These are phyloP conservation scores for Ypsolopha sequella DNA, from an alignment of 2,888 invertebrate genomes.

Conservation along the genomic window DNA sequence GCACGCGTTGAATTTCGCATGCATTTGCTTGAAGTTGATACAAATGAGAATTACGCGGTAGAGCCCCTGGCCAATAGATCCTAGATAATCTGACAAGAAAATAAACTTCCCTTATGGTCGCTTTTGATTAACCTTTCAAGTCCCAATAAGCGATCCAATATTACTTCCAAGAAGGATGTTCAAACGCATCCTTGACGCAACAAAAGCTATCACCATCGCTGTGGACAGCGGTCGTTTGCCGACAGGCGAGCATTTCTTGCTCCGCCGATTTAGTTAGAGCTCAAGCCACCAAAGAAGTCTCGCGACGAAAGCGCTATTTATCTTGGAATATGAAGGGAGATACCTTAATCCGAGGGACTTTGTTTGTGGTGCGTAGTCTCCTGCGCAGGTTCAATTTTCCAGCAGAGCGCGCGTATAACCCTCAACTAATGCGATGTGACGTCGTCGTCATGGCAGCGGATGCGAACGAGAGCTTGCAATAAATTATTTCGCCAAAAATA, in stretches of 20 bases:
- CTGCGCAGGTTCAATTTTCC: constrained; percentile 55
- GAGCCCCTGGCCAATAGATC: too few relatives aligned
- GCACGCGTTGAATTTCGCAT: too few relatives aligned
- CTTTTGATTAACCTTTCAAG: too few relatives aligned
- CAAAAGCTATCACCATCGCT: not conserved
- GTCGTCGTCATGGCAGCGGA: constrained; percentile 53
- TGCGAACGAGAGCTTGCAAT: constrained; percentile 30
- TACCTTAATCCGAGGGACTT: too few relatives aligned
- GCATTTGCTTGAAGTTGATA: too few relatives aligned
- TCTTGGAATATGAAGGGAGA: too few relatives aligned
- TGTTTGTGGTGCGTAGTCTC: constrained; percentile 32
- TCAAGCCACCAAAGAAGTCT: not conserved
- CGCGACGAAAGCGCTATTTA: constrained; percentile 22
- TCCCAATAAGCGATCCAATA: too few relatives aligned
- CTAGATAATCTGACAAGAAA: too few relatives aligned
- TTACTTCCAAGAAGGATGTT: too few relatives aligned
- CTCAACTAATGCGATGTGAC: constrained; percentile 52
- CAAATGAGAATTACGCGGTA: too few relatives aligned
- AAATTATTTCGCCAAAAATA: constrained; percentile 40
- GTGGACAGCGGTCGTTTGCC: not conserved
- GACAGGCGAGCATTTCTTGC: not conserved
- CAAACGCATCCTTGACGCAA: too few relatives aligned
- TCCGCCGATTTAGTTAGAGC: not conserved
- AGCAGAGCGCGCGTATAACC: constrained; percentile 33
- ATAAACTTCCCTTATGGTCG: too few relatives aligned